A percentile compares a stretch with the other conserved stretches of the same genome.
Conservation (phyloP, 2,888 invertebrate genomes). For the Nymphalis c-album region DNA sequence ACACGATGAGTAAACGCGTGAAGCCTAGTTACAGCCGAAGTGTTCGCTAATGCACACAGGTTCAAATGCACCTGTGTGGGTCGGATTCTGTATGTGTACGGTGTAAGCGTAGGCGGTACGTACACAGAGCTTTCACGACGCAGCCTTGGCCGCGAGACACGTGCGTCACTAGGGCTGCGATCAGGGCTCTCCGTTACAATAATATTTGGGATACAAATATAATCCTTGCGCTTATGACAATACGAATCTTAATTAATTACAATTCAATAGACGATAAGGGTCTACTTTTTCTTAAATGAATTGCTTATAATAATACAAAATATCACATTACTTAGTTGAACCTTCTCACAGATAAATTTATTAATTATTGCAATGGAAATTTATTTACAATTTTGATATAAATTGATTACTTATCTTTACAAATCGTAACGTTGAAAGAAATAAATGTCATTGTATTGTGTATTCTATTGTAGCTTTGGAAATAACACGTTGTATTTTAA, state of each 20-base stretch:
- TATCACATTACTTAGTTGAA: no score
- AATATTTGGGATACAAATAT: constrained; percentile 34
- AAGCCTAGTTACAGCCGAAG: constrained; percentile 46
- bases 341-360: no score
- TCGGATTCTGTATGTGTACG: constrained; percentile 35
- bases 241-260: not conserved
- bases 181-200: constrained; percentile 42
- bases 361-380: no score
- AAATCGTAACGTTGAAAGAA: no score
- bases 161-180: constrained; percentile 71
- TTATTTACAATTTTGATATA: no score
- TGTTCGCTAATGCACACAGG: constrained; percentile 22
- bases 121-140: constrained; percentile 75
- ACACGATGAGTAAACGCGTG: constrained; percentile 39
- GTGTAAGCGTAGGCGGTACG: constrained; percentile 39
- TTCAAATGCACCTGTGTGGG: constrained; percentile 26
- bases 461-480: no score
- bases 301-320: not conserved
- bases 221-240: not conserved
- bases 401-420: no score
- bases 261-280: not conserved
- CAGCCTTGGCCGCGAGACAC: constrained; percentile 81
- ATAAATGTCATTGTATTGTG: no score
- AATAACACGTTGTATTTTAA: not conserved
- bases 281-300: not conserved